Evolutionary conservation across 1,140 invertebrate species (phyloP), one percentile per base, ranked within the genome.

Genomic region (Odontomachus brunneus): DNA sequence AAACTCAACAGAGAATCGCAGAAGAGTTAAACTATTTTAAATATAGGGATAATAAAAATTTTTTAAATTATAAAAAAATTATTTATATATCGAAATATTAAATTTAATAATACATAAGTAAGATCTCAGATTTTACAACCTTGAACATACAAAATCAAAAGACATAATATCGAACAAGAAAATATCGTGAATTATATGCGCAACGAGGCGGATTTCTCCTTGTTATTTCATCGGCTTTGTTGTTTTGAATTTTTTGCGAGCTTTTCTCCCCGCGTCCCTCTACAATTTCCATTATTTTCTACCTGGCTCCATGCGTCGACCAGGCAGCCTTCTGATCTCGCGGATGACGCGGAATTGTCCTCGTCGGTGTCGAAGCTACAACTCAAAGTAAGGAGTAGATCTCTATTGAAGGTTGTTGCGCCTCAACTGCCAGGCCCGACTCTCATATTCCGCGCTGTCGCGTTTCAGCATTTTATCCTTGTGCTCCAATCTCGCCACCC

Each of bases 401-500:
- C 67, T 12, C 26, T 60, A 44, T 33, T n/a, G 33, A 84, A 69
- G 59, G 55, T 55, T 48, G 84, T 19, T 15, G 65, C 72, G 38
- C 29, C 62, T 53, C 49, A 33, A 44, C 49, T 75, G n/a, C 48
- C n/a, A 87, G 17, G 57, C 38, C 3, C 72, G 53, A 38, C 74
- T 83, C 51, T 75, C 57, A 51, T 85, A 89, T 19, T 73, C 81
- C 1, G 48, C 44, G 26, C 82, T 87, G 69, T 88, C 87, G 53
- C 83, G 71, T 57, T 84, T 87, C 60, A 89, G 69, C 60, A 82
- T 67, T 11, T 62, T 81, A n/a, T 87, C 82, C 66, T 85, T 65
- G 19, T 74, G 19, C 33, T 89, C 84, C 63, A 89, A 65, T 60
- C 81, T 57, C 1, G 48, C 26, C 29, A 84, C 82, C 62, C 57